Base-by-base conservation (phyloP, 2,888 invertebrate genomes). In the Hermaeophaga mercurialis region DNA sequence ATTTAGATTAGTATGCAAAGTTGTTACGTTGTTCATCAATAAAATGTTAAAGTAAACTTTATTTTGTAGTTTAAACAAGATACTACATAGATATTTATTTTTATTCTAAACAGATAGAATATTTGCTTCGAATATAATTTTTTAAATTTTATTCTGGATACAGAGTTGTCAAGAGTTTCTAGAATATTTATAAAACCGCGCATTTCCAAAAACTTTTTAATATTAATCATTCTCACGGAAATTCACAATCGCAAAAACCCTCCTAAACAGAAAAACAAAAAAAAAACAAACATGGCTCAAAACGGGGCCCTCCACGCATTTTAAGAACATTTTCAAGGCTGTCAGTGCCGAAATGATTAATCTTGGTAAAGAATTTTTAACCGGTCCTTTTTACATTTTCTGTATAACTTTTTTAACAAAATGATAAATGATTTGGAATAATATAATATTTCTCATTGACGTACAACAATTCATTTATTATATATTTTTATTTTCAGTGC, bases 341-440 rank as follows among this genome's bases (percentile, higher is more conserved):
- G 69, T 69, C 69, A 69, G 66, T 62, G 60, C 65, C 65, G 61
- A 65, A 61, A 66, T 67, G 70, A 70, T 70, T 70, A 70, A 70
- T 70, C 66, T 66, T 67, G 65, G 69, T 67, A 65, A 66, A 68
- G 70, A 69, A 69, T 70, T 71, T 71, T 70, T 66, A 70, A 69
- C 67, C 66, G 66, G 65, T 68, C 69, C 68, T 71, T 70, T 43
- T 69, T 67, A 69, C 68, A 63, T 68, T 70, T 70, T 70, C 66
- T 63, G 65, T 67, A 63, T 65, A 66, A 68, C 63, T 66, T 68
- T 68, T 64, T 65, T 63, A 61, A 63, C 60, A 39, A 46, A 56
- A 61, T 63, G 63, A 63, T 63, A 60, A 63, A 63, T 63, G 63
- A 63, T 63, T 62, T 38, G 22, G 62, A 62, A 62, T 62, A 59